A percentile compares a stretch with the other conserved stretches of the same genome.
Conservation (phyloP, 2,888 invertebrate genomes). For the Acanthosepion pharaonis region DNA sequence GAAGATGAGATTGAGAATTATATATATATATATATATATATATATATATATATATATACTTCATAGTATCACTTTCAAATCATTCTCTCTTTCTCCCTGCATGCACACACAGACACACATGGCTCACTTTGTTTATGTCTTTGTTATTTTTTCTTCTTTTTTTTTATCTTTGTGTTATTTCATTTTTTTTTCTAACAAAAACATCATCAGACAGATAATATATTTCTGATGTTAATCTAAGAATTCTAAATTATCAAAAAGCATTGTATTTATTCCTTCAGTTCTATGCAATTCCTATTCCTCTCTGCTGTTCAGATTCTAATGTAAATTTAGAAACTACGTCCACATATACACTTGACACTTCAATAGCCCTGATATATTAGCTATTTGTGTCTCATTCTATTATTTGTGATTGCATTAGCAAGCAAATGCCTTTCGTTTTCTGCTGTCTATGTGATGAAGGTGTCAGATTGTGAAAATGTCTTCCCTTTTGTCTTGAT, state of each 20-base stretch:
- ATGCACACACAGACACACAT: too few relatives aligned
- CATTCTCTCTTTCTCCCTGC: background rate
- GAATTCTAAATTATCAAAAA: background rate
- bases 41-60: background rate
- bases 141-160: background rate
- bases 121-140: background rate
- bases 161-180: background rate
- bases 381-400: conserved; percentile 22
- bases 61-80: background rate
- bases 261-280: background rate
- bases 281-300: background rate
- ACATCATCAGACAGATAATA: background rate
- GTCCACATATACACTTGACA: background rate
- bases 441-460: background rate
- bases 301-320: background rate
- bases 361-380: conserved; percentile 1
- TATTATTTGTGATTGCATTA: conserved; percentile 33
- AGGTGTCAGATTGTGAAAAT: conserved; percentile 22
- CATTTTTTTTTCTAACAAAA: background rate
- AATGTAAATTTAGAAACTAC: background rate
- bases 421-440: background rate
- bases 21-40: too few relatives aligned
- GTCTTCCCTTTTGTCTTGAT: background rate
- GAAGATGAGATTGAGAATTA: too few relatives aligned
- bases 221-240: background rate